A percentile compares a stretch with the other conserved stretches of the same genome.
Evolutionary conservation across 2,888 invertebrate species (phyloP).

Genomic region (Rugalucina vietnamica): DNA sequence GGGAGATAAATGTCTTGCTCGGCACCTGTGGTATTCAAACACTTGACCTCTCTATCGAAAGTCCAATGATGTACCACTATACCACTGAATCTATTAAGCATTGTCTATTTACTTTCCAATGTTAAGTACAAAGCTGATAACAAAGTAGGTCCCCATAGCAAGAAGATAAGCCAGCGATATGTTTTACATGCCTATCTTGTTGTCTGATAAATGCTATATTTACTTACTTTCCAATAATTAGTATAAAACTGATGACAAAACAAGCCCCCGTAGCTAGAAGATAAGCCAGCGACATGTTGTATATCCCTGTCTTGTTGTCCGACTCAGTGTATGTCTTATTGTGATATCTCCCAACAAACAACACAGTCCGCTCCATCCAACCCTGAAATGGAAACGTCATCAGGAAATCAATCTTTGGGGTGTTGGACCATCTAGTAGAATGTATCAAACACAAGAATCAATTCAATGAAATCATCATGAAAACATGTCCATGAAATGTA

Average conservation of each 20-base stretch:
- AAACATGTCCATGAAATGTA: too few species aligned
- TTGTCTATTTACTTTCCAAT: conserved; percentile 74
- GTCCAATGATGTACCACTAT: too few species aligned
- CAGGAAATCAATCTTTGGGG: background rate
- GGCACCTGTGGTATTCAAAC: too few species aligned
- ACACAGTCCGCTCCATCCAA: conserved; percentile 90
- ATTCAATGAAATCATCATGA: too few species aligned
- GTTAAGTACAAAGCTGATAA: conserved; percentile 81
- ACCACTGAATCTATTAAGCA: too few species aligned
- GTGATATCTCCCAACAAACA: conserved; percentile 92
- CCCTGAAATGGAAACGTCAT: conserved; percentile 84
- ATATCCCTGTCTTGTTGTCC: conserved; percentile 79
- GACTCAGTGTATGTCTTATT: conserved; percentile 69
- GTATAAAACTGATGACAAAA: conserved; percentile 81
- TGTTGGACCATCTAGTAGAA: too few species aligned
- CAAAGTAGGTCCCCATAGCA: conserved; percentile 78
- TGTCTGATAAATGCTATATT: too few species aligned
- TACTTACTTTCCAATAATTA: conserved; percentile 78
- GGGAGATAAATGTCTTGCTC: too few species aligned
- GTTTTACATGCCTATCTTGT: conserved; percentile 86
- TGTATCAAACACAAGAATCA: too few species aligned
- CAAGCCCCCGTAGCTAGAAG: conserved; percentile 79
- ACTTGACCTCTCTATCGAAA: too few species aligned
- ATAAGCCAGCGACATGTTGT: conserved; percentile 92
- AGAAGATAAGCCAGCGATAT: conserved; percentile 90